Conservation (phyloP, 2,888 invertebrate genomes). For the Ganaspis brasiliensis region DNA sequence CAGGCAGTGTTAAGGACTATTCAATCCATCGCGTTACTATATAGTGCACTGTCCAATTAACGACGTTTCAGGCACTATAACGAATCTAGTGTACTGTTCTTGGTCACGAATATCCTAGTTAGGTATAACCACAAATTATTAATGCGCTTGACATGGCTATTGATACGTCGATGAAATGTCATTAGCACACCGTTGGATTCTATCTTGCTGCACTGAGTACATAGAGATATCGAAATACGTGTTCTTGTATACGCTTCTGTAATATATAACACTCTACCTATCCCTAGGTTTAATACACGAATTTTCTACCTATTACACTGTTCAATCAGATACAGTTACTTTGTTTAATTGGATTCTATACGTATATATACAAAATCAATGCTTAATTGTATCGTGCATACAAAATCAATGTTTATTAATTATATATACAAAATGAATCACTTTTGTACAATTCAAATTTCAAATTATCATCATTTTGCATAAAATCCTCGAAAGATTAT, state of each 20-base stretch:
- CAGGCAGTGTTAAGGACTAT: not conserved
- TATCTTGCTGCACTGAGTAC: conserved; percentile 5
- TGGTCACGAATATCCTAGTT: conserved; percentile 50
- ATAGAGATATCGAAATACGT: conserved; percentile 8
- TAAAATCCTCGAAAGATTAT: too few species aligned
- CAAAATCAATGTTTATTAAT: too few species aligned
- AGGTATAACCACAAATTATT: conserved; percentile 68
- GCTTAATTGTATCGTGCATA: too few species aligned
- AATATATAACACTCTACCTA: not conserved
- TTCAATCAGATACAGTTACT: conserved; percentile 14
- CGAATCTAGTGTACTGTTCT: conserved; percentile 42
- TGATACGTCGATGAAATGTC: conserved; percentile 70
- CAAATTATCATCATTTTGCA: too few species aligned
- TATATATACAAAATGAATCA: too few species aligned
- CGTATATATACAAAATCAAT: not conserved
- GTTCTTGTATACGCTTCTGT: not conserved
- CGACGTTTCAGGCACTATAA: conserved; percentile 33
- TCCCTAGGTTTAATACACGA: not conserved
- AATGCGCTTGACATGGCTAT: conserved; percentile 70
- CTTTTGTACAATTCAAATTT: too few species aligned
- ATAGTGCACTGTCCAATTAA: conserved; percentile 13
- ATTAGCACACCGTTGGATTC: conserved; percentile 69
- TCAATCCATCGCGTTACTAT: conserved; percentile 2
- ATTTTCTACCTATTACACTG: conserved; percentile 10
- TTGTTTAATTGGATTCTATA: not conserved